Percentiles rank a stretch among this genome's conserved stretches.
phyloP scores from a whole-genome alignment of 2,888 invertebrate species.

The Embidobia sp. region DNA sequence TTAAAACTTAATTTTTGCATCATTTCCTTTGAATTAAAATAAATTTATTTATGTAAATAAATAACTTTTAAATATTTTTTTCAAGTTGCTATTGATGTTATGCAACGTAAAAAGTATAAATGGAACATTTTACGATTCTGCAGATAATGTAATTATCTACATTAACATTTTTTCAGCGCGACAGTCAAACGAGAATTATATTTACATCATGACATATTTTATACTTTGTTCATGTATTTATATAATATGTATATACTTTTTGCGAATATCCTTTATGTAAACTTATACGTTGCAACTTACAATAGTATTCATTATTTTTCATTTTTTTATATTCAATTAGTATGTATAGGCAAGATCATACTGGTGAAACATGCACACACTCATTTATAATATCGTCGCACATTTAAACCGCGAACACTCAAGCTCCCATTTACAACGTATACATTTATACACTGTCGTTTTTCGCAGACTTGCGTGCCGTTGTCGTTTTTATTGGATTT shows the following conservation, averaged over 20 bases:
- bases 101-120: too few species aligned
- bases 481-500: conserved; percentile 65
- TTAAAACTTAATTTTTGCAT: too few species aligned
- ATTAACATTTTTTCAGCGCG: conserved; percentile 9
- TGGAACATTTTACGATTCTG: too few species aligned
- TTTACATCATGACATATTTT: conserved; percentile 53
- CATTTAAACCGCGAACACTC: conserved; percentile 19
- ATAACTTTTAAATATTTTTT: too few species aligned
- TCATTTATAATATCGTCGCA: conserved; percentile 13
- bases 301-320: conserved; percentile 33
- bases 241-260: conserved; percentile 18
- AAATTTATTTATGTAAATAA: too few species aligned
- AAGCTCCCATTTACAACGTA: conserved; percentile 45
- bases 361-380: conserved; percentile 8
- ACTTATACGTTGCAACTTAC: conserved; percentile 27
- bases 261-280: conserved; percentile 30
- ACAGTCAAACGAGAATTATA: conserved; percentile 26
- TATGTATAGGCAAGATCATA: conserved; percentile 54
- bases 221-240: conserved; percentile 25
- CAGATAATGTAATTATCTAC: conserved; percentile 13
- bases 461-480: conserved; percentile 33
- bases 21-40: too few species aligned
- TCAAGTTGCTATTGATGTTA: too few species aligned
- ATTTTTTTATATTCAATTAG: conserved; percentile 42
- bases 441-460: conserved; percentile 54